These are phyloP conservation scores for Drosophila prosaltans DNA, from an alignment of 1,140 invertebrate genomes.

Conservation along the genomic window DNA sequence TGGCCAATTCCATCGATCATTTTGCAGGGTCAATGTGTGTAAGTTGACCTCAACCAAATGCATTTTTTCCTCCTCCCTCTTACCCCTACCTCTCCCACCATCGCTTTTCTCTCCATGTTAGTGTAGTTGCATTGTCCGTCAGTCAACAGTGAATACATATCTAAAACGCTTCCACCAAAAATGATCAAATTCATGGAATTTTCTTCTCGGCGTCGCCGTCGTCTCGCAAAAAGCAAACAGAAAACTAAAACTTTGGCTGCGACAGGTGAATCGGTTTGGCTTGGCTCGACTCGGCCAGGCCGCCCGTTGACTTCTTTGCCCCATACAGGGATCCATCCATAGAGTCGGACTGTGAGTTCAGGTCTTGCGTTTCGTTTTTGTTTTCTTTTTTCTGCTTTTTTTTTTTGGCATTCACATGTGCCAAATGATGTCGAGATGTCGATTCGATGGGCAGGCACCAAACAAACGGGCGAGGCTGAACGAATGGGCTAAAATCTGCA, in stretches of 20 bases:
- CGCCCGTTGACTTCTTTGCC: constrained; percentile 69
- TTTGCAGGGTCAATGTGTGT: constrained; percentile 67
- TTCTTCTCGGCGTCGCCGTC: constrained; percentile 40
- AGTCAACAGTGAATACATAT: constrained; percentile 75
- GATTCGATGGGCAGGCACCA: constrained; percentile 53
- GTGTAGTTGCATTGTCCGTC: constrained; percentile 61
- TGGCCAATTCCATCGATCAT: constrained; percentile 76
- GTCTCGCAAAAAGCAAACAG: constrained; percentile 62
- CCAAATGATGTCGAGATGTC: constrained; percentile 59
- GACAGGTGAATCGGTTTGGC: constrained; percentile 59
- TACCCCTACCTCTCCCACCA: neutral
- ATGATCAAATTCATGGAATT: constrained; percentile 79
- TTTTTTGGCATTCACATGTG: constrained; percentile 69
- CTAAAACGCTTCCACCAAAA: constrained; percentile 76
- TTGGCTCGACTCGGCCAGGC: constrained; percentile 24
- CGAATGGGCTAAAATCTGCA: constrained; percentile 20
- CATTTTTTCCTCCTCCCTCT: constrained; percentile 3
- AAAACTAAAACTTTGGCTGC: constrained; percentile 55
- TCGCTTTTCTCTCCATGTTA: neutral
- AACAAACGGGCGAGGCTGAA: constrained; percentile 27
- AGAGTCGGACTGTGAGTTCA: constrained; percentile 12
- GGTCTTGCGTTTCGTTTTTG: constrained; percentile 9
- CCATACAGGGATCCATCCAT: constrained; percentile 56
- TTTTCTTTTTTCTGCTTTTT: constrained; percentile 17
- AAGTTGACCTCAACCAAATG: constrained; percentile 63